Conservation (phyloP, 2,888 invertebrate genomes). For the Microplitis manilae region DNA sequence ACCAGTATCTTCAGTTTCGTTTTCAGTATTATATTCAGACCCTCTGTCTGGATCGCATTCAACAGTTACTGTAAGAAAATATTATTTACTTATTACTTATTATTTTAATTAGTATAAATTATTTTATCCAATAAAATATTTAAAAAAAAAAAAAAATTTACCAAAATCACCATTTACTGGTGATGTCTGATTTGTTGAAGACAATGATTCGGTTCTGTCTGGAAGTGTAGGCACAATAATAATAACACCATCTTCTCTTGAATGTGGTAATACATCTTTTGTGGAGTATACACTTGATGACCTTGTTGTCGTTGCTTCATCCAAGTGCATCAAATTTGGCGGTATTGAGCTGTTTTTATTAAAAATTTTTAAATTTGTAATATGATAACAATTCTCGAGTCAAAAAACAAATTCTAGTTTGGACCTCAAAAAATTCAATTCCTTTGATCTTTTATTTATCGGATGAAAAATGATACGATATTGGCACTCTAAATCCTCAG, state of each 20-base stretch:
- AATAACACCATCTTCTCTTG: slow-evolving; percentile 73
- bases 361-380: not conserved
- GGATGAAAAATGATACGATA: too few species aligned
- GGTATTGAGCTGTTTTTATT: slow-evolving; percentile 58
- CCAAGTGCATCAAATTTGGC: slow-evolving; percentile 60
- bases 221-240: slow-evolving; percentile 74
- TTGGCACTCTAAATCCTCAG: too few species aligned
- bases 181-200: slow-evolving; percentile 50
- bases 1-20: slow-evolving; percentile 70
- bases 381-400: slow-evolving; percentile 5
- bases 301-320: slow-evolving; percentile 50
- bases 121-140: slow-evolving; percentile 15
- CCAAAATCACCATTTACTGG: slow-evolving; percentile 52
- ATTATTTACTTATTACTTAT: too few species aligned
- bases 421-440: too few species aligned
- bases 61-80: slow-evolving; percentile 52
- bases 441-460: too few species aligned
- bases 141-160: slow-evolving; percentile 56
- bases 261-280: slow-evolving; percentile 48
- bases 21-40: slow-evolving; percentile 63
- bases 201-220: slow-evolving; percentile 51
- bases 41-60: slow-evolving; percentile 56
- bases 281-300: slow-evolving; percentile 37
- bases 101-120: too few species aligned
- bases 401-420: too few species aligned